These are phyloP conservation scores for Channa maculata DNA, from an alignment of 2,113 vertebrate genomes.

Conservation along the genomic window DNA sequence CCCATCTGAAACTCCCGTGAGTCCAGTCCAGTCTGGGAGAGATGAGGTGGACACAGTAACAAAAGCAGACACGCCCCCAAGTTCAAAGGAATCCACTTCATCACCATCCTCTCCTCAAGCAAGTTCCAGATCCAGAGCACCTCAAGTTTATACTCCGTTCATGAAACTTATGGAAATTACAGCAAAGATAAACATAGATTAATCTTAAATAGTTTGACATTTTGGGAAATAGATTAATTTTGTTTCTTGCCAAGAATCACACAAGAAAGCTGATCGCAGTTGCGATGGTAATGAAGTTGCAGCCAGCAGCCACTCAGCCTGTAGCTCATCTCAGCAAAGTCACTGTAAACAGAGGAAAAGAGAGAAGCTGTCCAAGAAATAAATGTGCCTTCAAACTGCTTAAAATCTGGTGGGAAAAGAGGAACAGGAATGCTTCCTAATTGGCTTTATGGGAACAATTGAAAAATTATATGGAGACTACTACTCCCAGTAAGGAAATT, in stretches of 20 bases:
- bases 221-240: neutral
- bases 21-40: conserved; percentile 31
- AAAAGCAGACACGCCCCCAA: conserved; percentile 15
- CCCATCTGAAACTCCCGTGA: conserved; percentile 16
- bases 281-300: neutral
- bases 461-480: too few species aligned
- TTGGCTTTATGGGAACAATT: neutral
- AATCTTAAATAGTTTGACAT: neutral
- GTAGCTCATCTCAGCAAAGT: conserved; percentile 5
- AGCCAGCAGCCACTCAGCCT: neutral
- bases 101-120: conserved; percentile 3
- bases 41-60: conserved; percentile 48
- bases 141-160: conserved; percentile 86
- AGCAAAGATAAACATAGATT: conserved; percentile 74
- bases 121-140: conserved; percentile 39
- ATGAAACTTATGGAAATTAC: conserved; percentile 90
- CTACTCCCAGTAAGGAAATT: neutral
- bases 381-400: neutral
- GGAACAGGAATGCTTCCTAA: too few species aligned
- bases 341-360: conserved; percentile 2
- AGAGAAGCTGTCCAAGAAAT: neutral
- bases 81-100: conserved; percentile 38
- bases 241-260: neutral
- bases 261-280: neutral
- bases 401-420: too few species aligned